phyloP scores from a whole-genome alignment of 2,113 vertebrate species.

The Centropristis striata region DNA sequence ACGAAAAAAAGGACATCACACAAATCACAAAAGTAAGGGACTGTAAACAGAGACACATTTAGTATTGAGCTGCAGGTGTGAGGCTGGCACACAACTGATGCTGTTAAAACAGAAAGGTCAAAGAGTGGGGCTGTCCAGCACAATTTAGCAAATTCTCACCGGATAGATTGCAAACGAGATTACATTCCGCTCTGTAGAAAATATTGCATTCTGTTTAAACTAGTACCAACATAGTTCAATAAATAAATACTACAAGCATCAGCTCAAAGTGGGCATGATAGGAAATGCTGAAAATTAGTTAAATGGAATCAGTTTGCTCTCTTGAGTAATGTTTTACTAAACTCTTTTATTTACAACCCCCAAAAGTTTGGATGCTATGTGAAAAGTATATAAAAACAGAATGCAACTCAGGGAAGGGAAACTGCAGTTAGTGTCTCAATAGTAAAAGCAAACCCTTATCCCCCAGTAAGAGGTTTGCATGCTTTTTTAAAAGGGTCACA shows the following conservation, averaged over 20 bases:
- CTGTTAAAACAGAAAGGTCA: slow-evolving; percentile 2
- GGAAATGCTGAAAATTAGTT: too few relatives aligned
- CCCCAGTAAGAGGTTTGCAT: not conserved
- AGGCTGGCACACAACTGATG: not conserved
- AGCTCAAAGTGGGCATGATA: too few relatives aligned
- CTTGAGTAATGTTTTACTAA: not conserved
- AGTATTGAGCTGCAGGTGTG: not conserved
- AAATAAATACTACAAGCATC: too few relatives aligned
- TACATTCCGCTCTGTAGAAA: not conserved
- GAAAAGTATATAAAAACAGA: too few relatives aligned
- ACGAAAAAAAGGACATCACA: too few relatives aligned
- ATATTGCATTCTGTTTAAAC: too few relatives aligned
- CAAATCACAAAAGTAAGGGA: too few relatives aligned
- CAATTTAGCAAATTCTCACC: not conserved
- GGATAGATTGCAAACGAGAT: slow-evolving; percentile 7
- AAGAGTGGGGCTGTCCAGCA: not conserved
- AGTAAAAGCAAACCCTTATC: not conserved
- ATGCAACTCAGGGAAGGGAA: not conserved
- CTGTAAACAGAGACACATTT: too few relatives aligned
- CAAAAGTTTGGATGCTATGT: too few relatives aligned
- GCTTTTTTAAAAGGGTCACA: not conserved
- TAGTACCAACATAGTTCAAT: too few relatives aligned
- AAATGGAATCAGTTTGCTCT: too few relatives aligned
- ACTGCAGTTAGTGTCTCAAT: not conserved
- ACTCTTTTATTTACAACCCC: not conserved